phyloP scores from a whole-genome alignment of 2,888 invertebrate genomes.

The Drosophila antonietae region DNA sequence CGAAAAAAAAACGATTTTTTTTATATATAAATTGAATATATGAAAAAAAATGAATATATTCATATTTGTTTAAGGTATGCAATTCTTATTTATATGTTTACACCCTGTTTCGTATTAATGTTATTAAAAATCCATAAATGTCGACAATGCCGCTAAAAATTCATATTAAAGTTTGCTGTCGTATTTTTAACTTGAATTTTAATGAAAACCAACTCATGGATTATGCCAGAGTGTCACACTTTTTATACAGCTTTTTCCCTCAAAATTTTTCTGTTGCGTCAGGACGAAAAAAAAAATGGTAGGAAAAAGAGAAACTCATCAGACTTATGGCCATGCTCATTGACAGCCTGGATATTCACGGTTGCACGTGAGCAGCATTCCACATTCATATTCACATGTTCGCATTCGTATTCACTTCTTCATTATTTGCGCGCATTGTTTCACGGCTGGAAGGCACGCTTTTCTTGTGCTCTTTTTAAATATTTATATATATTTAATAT shows the following conservation, averaged over 20 bases:
- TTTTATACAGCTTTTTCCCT: slow-evolving; percentile 32
- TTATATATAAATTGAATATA: no score
- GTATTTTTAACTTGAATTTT: slow-evolving; percentile 23
- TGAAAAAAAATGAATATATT: no score
- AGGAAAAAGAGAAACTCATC: slow-evolving; percentile 49
- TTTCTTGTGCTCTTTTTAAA: not conserved
- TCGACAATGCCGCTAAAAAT: not conserved
- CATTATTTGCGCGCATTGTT: slow-evolving; percentile 37
- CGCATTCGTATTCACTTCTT: slow-evolving; percentile 17
- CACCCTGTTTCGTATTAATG: no score
- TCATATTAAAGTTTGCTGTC: slow-evolving; percentile 17
- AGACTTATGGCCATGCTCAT: slow-evolving; percentile 47
- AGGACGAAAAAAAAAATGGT: slow-evolving; percentile 15
- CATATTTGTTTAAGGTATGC: not conserved
- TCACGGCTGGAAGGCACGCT: not conserved
- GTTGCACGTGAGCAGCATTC: slow-evolving; percentile 51
- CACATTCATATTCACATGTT: slow-evolving; percentile 13
- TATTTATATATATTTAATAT: slow-evolving; percentile 21
- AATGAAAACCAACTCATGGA: not conserved
- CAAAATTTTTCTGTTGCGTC: slow-evolving; percentile 34
- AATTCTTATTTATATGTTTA: not conserved
- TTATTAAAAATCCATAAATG: not conserved
- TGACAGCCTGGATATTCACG: slow-evolving; percentile 41
- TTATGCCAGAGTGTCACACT: slow-evolving; percentile 13
- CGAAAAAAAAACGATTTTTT: no score